These are phyloP conservation scores for Lutjanus campechanus DNA, from an alignment of 2,797 vertebrate genomes.

Conservation along the genomic window DNA sequence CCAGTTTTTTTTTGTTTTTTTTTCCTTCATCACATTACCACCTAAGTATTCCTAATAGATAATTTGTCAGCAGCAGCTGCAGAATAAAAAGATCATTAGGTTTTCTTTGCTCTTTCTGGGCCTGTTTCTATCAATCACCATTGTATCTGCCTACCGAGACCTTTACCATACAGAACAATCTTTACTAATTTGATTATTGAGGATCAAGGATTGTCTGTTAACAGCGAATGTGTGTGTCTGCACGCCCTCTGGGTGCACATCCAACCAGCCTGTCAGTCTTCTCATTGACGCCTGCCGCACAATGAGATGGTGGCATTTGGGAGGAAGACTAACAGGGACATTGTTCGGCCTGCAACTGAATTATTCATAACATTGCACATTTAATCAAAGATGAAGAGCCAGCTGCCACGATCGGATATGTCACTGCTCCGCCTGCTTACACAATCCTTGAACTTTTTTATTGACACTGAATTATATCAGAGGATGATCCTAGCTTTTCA, in stretches of 20 bases:
- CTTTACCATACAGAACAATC: constrained; percentile 68
- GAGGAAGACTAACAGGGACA: constrained; percentile 55
- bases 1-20: constrained; percentile 2
- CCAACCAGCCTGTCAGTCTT: constrained; percentile 58
- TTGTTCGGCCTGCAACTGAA: constrained; percentile 59
- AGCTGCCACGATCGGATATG: constrained; percentile 60
- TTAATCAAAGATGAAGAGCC: constrained; percentile 71
- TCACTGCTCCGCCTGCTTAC: constrained; percentile 50
- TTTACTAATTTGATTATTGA: constrained; percentile 74
- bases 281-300: constrained; percentile 59
- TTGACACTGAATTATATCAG: constrained; percentile 53
- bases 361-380: constrained; percentile 79
- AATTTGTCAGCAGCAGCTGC: constrained; percentile 50
- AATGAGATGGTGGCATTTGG: constrained; percentile 71
- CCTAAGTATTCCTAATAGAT: constrained; percentile 26
- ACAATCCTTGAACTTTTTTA: constrained; percentile 59
- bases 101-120: constrained; percentile 42
- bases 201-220: constrained; percentile 57
- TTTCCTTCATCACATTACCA: constrained; percentile 40
- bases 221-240: constrained; percentile 44
- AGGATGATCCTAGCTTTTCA: constrained; percentile 44
- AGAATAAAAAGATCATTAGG: constrained; percentile 57
- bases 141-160: constrained; percentile 53
- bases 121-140: constrained; percentile 61
- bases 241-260: constrained; percentile 50